Evolutionary conservation across 2,113 vertebrate genomes (phyloP).

Genomic region (Menura novaehollandiae): DNA sequence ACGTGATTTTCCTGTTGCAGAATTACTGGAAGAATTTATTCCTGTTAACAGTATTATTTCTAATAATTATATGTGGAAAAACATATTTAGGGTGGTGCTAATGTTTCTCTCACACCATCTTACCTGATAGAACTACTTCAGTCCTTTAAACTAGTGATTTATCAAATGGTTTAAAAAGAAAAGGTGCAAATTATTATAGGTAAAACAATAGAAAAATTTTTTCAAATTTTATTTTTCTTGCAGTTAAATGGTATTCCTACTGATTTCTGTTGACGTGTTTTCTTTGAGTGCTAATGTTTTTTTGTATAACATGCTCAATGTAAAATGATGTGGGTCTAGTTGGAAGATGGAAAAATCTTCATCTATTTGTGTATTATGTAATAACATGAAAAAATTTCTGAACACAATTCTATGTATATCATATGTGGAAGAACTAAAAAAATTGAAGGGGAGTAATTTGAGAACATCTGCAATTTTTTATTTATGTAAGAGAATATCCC

Average conservation of each 20-base stretch:
- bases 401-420: not conserved
- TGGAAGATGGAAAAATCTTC: not conserved
- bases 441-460: not conserved
- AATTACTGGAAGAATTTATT: not conserved
- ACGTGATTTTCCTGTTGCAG: not conserved
- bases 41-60: not conserved
- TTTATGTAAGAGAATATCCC: conserved; percentile 26
- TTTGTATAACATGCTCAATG: not conserved
- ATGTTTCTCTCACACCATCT: not conserved
- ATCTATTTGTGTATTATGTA: not conserved
- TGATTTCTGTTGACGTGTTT: not conserved
- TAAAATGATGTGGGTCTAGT: not conserved
- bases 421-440: not conserved
- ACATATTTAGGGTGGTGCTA: not conserved
- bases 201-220: not conserved
- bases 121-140: not conserved
- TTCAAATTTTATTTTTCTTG: not conserved
- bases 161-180: not conserved
- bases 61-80: not conserved
- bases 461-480: conserved; percentile 37
- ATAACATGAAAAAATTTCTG: not conserved
- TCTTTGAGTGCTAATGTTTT: not conserved
- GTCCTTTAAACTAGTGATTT: not conserved
- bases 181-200: not conserved
- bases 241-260: not conserved